phyloP scores from a whole-genome alignment of 2,113 vertebrate genomes.

The Nycticebus coucang region DNA sequence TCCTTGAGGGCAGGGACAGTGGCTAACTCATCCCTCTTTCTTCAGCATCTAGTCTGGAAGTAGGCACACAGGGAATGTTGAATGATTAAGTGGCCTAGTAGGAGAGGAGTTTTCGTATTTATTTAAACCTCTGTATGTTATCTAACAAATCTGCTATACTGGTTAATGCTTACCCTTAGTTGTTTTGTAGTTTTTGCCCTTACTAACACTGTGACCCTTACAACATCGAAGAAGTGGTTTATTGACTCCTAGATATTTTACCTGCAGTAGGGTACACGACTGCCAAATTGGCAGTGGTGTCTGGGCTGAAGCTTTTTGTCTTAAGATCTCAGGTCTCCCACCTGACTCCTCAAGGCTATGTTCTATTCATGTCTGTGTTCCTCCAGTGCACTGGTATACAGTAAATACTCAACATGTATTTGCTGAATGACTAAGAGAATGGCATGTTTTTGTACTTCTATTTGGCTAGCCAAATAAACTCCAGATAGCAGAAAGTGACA shows the following conservation, averaged over 20 bases:
- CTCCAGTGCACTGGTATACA: not conserved
- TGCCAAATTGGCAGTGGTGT: not conserved
- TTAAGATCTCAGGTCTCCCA: not conserved
- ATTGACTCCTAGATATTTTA: not conserved
- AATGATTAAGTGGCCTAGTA: conserved; percentile 52
- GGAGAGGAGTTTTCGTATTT: conserved; percentile 15
- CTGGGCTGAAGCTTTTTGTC: not conserved
- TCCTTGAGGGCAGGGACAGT: not conserved
- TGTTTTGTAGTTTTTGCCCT: not conserved
- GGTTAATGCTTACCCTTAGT: conserved; percentile 35
- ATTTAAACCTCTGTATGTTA: conserved; percentile 30
- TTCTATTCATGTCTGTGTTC: not conserved
- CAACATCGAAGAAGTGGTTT: not conserved
- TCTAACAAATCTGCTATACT: conserved; percentile 46
- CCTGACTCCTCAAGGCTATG: not conserved
- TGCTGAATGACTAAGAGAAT: conserved; percentile 8
- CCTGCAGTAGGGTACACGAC: not conserved
- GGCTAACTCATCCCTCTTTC: conserved; percentile 31
- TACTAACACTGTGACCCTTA: not conserved
- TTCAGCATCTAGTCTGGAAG: conserved; percentile 13
- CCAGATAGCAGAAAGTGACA: conserved; percentile 26
- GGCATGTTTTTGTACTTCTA: conserved; percentile 18
- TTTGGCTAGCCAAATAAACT: conserved; percentile 42
- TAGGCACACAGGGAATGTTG: conserved; percentile 19
- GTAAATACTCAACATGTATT: conserved; percentile 24